These are phyloP conservation scores for Cydia splendana DNA, from an alignment of 1,140 invertebrate genomes.

Conservation along the genomic window DNA sequence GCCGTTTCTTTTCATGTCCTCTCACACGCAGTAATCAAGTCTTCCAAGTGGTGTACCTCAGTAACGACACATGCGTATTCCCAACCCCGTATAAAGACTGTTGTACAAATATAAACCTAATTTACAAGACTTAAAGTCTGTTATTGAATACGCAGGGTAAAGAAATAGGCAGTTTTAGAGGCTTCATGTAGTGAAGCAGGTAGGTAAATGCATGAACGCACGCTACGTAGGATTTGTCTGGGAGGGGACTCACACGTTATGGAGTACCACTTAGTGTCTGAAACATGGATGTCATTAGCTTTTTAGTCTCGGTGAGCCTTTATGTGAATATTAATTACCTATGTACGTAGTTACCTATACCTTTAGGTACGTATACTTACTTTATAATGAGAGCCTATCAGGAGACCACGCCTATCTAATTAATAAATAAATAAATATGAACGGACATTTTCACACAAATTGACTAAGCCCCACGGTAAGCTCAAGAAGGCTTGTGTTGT, in stretches of 20 bases:
- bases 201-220: not conserved
- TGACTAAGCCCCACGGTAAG: no score
- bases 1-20: not conserved
- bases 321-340: not conserved
- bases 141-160: no score
- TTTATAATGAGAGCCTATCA: no score
- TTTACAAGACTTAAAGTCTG: not conserved
- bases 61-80: constrained; percentile 6
- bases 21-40: constrained; percentile 5
- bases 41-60: not conserved
- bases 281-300: not conserved
- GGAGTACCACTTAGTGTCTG: constrained; percentile 2
- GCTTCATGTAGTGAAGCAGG: not conserved
- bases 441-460: no score
- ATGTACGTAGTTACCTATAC: not conserved
- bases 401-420: no score
- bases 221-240: not conserved
- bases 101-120: not conserved
- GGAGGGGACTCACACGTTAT: not conserved
- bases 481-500: no score
- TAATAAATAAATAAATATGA: no score
- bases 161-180: not conserved
- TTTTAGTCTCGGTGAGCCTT: not conserved
- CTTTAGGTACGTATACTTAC: no score
- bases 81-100: not conserved